phyloP scores from a whole-genome alignment of 2,888 invertebrate species.

The Synanthedon andrenaeformis region DNA sequence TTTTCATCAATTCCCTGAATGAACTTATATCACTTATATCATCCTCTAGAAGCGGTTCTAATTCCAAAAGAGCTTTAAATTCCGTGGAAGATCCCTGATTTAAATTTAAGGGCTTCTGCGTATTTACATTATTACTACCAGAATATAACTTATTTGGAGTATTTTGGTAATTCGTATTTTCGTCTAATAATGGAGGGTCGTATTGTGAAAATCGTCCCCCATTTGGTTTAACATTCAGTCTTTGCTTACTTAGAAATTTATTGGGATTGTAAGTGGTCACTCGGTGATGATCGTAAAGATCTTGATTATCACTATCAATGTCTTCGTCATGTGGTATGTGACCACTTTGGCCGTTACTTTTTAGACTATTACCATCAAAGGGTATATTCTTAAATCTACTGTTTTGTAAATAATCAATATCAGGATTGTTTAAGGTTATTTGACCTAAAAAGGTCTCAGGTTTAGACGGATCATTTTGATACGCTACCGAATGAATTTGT shows the following conservation, averaged over 20 bases:
- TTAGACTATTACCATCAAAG: slow-evolving; percentile 62
- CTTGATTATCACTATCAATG: slow-evolving; percentile 51
- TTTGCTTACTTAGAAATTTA: slow-evolving; percentile 44
- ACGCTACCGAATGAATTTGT: slow-evolving; percentile 68
- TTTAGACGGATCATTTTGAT: slow-evolving; percentile 71
- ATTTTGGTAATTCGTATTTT: slow-evolving; percentile 22
- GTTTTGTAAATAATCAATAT: slow-evolving; percentile 58
- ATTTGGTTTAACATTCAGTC: slow-evolving; percentile 45
- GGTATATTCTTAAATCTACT: slow-evolving; percentile 57
- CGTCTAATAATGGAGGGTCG: slow-evolving; percentile 24
- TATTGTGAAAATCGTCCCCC: slow-evolving; percentile 34
- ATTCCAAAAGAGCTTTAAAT: slow-evolving; percentile 62
- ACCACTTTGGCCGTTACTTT: slow-evolving; percentile 53
- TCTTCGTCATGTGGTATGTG: slow-evolving; percentile 52
- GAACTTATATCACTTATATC: slow-evolving; percentile 64
- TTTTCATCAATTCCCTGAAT: slow-evolving; percentile 62
- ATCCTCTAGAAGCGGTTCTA: slow-evolving; percentile 71
- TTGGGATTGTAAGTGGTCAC: slow-evolving; percentile 63
- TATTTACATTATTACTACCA: slow-evolving; percentile 22
- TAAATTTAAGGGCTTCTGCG: slow-evolving; percentile 12
- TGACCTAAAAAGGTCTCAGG: slow-evolving; percentile 74
- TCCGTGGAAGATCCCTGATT: slow-evolving; percentile 36
- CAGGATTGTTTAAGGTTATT: slow-evolving; percentile 73
- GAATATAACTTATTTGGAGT: slow-evolving; percentile 24
- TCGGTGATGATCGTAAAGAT: slow-evolving; percentile 52